phyloP scores from a whole-genome alignment of 2,888 invertebrate genomes.

The Synergus itoensis region DNA sequence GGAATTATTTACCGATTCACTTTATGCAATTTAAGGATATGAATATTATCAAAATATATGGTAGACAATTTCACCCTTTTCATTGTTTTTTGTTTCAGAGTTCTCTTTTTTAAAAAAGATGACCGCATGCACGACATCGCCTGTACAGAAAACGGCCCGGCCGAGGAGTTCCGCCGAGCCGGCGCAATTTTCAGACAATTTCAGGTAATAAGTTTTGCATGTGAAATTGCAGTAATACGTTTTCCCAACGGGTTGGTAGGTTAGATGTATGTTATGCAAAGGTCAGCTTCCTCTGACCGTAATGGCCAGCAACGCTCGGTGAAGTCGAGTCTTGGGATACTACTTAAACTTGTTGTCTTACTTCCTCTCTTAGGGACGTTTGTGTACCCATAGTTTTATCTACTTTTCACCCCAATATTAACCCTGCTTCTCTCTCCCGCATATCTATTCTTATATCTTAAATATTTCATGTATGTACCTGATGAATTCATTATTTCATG shows the following conservation, averaged over 20 bases:
- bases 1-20: neutral
- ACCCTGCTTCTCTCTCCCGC: neutral
- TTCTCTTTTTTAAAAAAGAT: constrained; percentile 42
- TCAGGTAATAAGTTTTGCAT: constrained; percentile 75
- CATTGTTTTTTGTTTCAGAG: constrained; percentile 30
- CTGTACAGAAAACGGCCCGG: constrained; percentile 50
- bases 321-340: constrained; percentile 56
- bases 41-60: constrained; percentile 1
- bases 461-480: constrained; percentile 14
- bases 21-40: neutral
- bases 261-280: constrained; percentile 61
- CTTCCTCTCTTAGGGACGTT: constrained; percentile 43
- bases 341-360: constrained; percentile 52
- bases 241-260: constrained; percentile 58
- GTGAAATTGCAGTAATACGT: constrained; percentile 73
- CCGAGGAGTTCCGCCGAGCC: constrained; percentile 42
- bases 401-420: neutral
- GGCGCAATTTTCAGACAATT: constrained; percentile 74
- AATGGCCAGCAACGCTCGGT: constrained; percentile 51
- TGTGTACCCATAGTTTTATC: neutral
- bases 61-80: constrained; percentile 21
- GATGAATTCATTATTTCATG: neutral
- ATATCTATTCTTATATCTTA: neutral
- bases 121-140: constrained; percentile 46
- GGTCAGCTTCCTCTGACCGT: constrained; percentile 46